Evolutionary conservation across 2,888 invertebrate species (phyloP), one percentile per base, ranked within the genome.

Genomic region (Ceratothoa steindachneri): DNA sequence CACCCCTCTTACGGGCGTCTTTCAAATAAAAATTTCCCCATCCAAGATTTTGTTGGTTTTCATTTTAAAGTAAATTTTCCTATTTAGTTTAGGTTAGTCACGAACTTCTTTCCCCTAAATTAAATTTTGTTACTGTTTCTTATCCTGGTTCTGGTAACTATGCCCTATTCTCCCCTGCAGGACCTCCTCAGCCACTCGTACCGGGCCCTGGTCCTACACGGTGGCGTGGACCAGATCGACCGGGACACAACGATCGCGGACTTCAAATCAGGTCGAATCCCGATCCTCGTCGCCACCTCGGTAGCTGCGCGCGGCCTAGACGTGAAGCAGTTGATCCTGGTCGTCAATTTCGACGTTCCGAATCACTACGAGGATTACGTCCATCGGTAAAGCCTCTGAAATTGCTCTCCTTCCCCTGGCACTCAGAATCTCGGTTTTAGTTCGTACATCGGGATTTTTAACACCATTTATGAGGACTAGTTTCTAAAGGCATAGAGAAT

Each of bases 331-430:
- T 88, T 99, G 71, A 96, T 97, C 82, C 86, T 99, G 30, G 99
- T 99, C 1, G 92, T 99, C 15, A 99, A 99, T 86, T 99, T 97
- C 85, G 98, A 99, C 85, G 97, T 97, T 82, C 98, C 99, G 0
- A 99, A 99, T 85, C 99, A 99, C 85, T 99, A 99, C 83, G 99
- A 99, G 85, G 99, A 99, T 85, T 99, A 99, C 84, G 98, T 99
- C 24, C 99, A 99, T 85, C 90, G 98, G 83, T 97, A 66, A 51
- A 12, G 27, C 22, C 2, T 3, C 15, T n/a, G n/a, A n/a, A n/a
- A n/a, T n/a, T n/a, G n/a, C n/a, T 19, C 9, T 9, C 19, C 60
- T n/a, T 51, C 51, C 15, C 51, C 51, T n/a, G 51, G 9, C 51
- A n/a, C n/a, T n/a, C n/a, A n/a, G n/a, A n/a, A n/a, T n/a, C n/a